Conservation (phyloP, 1,140 invertebrate genomes). For the Calliopsis andreniformis region DNA sequence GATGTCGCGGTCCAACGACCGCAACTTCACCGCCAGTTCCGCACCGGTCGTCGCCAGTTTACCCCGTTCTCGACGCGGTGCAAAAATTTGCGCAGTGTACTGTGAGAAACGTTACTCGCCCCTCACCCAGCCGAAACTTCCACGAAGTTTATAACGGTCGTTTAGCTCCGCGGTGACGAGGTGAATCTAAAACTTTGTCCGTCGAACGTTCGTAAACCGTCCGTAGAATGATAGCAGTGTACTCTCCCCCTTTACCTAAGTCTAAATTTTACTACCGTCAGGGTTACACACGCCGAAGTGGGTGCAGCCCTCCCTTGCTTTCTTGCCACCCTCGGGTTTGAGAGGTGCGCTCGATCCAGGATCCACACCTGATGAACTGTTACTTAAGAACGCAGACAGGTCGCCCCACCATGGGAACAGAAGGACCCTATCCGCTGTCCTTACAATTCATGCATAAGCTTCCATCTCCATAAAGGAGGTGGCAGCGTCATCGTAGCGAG, state of each 20-base stretch:
- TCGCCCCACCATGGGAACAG: conserved; percentile 39
- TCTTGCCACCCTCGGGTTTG: background rate
- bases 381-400: conserved; percentile 55
- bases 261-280: conserved; percentile 50
- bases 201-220: conserved; percentile 28
- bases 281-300: conserved; percentile 33
- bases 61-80: background rate
- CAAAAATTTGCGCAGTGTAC: conserved; percentile 29
- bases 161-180: conserved; percentile 37
- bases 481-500: conserved; percentile 69
- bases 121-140: conserved; percentile 11
- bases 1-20: background rate
- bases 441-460: conserved; percentile 77
- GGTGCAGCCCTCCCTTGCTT: conserved; percentile 8
- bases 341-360: background rate
- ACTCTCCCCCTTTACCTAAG: conserved; percentile 5
- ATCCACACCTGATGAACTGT: conserved; percentile 45
- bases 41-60: background rate
- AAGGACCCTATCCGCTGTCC: conserved; percentile 46
- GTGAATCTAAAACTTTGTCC: conserved; percentile 42
- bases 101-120: conserved; percentile 1
- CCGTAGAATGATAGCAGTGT: conserved; percentile 18
- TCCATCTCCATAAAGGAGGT: conserved; percentile 76
- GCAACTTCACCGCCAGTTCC: background rate
- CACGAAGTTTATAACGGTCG: conserved; percentile 26